Percentiles rank a stretch among this genome's conserved stretches.
These are phyloP conservation scores for Sussaba pulchella DNA, from an alignment of 2,888 invertebrate species.

Conservation along the genomic window DNA sequence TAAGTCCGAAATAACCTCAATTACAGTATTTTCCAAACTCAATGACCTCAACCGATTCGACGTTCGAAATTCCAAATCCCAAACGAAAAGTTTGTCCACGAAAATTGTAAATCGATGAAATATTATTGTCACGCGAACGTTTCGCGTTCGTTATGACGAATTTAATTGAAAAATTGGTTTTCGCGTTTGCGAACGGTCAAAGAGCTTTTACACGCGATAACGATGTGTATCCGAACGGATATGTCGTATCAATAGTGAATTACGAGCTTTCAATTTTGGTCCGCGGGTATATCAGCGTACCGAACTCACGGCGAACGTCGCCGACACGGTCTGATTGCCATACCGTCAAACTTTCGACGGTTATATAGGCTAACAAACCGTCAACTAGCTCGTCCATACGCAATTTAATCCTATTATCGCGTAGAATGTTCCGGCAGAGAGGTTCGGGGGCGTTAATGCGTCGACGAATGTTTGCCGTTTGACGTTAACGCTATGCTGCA, in stretches of 20 bases:
- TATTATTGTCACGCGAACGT: not conserved
- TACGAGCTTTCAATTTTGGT: conserved; percentile 41
- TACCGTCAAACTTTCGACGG: conserved; percentile 33
- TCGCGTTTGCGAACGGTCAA: not conserved
- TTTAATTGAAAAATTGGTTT: conserved; percentile 4
- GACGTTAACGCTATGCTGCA: conserved; percentile 43
- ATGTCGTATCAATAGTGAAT: conserved; percentile 40
- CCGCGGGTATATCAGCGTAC: conserved; percentile 33
- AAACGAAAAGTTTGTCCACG: not conserved
- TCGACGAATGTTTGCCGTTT: conserved; percentile 57
- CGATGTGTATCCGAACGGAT: conserved; percentile 39
- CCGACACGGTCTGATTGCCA: conserved; percentile 34
- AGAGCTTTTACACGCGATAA: conserved; percentile 18
- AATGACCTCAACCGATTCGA: not conserved
- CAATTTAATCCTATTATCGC: conserved; percentile 64
- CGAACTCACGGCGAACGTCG: conserved; percentile 9
- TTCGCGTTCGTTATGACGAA: not conserved
- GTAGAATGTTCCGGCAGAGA: conserved; percentile 41
- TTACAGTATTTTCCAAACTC: no score
- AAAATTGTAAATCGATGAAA: not conserved
- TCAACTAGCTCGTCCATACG: conserved; percentile 51
- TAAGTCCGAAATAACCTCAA: no score
- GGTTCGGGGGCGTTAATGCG: conserved; percentile 55
- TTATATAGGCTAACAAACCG: conserved; percentile 60
- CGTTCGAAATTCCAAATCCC: not conserved